Evolutionary conservation across 2,113 vertebrate species (phyloP).

Genomic region (Urocitellus parryii): DNA sequence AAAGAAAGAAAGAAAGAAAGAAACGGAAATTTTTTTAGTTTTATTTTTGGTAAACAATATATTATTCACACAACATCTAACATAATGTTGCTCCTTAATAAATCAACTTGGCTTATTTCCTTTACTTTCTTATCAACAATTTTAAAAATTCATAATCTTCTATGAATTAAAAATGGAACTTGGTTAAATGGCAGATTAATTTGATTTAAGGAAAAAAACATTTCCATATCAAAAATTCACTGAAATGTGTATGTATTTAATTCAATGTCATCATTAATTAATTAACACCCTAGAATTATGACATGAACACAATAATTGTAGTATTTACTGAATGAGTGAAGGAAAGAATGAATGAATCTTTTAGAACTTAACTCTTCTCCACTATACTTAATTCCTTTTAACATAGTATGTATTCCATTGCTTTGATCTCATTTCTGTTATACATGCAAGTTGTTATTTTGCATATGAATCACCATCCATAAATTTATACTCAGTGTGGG

Average conservation of each 20-base stretch:
- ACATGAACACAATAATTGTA: neutral
- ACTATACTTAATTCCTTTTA: neutral
- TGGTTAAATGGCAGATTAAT: neutral
- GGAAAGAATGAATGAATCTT: conserved; percentile 31
- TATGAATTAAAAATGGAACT: neutral
- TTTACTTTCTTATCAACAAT: neutral
- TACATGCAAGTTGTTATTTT: conserved; percentile 44
- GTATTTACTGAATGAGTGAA: neutral
- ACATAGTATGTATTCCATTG: neutral
- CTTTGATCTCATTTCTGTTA: conserved; percentile 21
- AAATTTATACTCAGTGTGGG: neutral
- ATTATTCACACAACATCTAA: neutral
- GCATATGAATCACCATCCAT: neutral
- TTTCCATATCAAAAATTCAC: neutral
- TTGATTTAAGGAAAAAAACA: conserved; percentile 20
- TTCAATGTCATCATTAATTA: conserved; percentile 33
- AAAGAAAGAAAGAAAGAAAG: no score
- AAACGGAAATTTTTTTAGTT: neutral
- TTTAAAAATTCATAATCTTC: neutral
- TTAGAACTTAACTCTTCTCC: neutral
- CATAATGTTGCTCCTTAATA: conserved; percentile 3
- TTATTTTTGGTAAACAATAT: neutral
- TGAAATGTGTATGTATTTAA: conserved; percentile 5
- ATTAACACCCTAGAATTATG: conserved; percentile 12
- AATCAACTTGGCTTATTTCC: neutral